phyloP scores from a whole-genome alignment of 2,113 vertebrate genomes.

The Melozone crissalis region DNA sequence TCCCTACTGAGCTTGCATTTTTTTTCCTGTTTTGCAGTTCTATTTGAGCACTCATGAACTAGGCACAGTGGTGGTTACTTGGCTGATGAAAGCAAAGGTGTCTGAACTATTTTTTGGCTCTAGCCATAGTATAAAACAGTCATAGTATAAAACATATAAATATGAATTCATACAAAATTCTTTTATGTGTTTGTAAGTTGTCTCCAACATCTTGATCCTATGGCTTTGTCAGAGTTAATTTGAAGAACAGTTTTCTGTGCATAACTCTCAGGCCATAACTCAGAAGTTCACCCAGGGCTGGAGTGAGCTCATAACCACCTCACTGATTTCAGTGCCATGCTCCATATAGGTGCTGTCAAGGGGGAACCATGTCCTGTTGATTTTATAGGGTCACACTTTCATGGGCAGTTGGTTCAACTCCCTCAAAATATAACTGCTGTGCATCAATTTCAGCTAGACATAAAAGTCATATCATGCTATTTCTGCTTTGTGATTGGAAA shows the following conservation, averaged over 20 bases:
- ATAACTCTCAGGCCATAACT: background rate
- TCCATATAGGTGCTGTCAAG: background rate
- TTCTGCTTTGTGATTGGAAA: background rate
- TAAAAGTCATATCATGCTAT: background rate
- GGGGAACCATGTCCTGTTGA: background rate
- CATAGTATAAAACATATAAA: background rate
- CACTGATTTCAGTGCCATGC: background rate
- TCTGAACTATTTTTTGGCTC: background rate
- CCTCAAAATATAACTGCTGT: background rate
- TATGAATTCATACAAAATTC: background rate
- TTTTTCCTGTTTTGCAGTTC: background rate
- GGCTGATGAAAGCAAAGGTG: background rate
- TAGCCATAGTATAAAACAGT: background rate
- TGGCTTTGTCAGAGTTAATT: background rate
- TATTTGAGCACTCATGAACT: background rate
- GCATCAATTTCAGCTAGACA: background rate
- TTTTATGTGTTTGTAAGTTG: background rate
- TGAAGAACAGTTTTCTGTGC: background rate
- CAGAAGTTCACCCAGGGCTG: background rate
- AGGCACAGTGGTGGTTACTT: background rate
- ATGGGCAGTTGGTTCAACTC: background rate
- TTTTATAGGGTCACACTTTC: constrained; percentile 10
- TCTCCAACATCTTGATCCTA: background rate
- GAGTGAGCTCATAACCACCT: background rate
- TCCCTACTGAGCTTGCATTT: background rate